phyloP scores from a whole-genome alignment of 2,888 invertebrate genomes.

The Polietes domitor region DNA sequence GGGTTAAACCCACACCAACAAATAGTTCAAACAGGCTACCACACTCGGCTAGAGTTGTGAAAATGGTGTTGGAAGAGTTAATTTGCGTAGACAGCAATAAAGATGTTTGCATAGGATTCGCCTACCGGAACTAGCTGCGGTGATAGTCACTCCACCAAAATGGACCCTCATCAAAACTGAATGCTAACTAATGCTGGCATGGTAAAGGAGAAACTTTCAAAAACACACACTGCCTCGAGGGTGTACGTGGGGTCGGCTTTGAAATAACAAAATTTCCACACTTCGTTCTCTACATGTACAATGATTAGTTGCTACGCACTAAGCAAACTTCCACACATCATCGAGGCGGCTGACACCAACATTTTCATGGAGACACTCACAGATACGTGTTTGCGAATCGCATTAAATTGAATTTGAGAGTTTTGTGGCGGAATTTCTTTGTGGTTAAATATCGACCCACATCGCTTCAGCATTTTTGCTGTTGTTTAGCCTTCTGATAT shows the following conservation, averaged over 20 bases:
- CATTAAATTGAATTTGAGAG: not conserved
- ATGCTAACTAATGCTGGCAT: not conserved
- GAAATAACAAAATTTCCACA: too few relatives aligned
- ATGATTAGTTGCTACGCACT: too few relatives aligned
- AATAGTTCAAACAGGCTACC: not conserved
- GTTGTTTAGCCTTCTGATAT: too few relatives aligned
- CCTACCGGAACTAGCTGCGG: constrained; percentile 1
- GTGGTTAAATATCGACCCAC: too few relatives aligned
- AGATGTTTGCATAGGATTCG: not conserved
- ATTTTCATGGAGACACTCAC: not conserved
- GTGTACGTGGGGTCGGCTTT: not conserved
- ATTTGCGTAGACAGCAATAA: not conserved
- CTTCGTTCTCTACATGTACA: too few relatives aligned
- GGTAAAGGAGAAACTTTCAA: not conserved
- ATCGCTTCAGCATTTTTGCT: too few relatives aligned
- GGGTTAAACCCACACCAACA: not conserved
- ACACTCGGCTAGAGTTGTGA: not conserved
- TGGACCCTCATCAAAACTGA: not conserved
- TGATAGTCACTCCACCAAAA: not conserved
- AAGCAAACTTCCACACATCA: too few relatives aligned
- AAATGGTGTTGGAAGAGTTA: not conserved
- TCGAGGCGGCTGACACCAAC: not conserved
- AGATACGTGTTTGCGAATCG: not conserved
- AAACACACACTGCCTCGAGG: not conserved
- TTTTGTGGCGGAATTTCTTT: not conserved